Evolutionary conservation across 2,888 invertebrate species (phyloP).

Genomic region (Notodonta dromedarius): DNA sequence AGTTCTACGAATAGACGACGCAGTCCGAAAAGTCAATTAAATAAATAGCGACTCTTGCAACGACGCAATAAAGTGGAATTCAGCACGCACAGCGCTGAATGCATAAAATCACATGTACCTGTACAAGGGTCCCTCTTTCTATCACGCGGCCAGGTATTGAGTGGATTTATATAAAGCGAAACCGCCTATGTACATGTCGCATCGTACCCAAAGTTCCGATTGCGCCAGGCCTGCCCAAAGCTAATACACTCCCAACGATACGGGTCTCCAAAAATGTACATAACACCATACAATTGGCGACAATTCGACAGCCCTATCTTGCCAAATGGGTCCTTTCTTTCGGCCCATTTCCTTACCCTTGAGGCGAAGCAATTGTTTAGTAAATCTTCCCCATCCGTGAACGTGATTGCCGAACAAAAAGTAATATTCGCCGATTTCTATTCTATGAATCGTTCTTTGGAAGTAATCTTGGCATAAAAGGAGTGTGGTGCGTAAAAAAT

Average conservation of each 20-base stretch:
- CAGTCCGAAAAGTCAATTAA: no score
- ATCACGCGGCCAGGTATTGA: no score
- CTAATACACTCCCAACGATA: not conserved
- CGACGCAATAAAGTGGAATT: no score
- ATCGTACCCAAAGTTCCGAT: no score
- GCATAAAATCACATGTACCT: no score
- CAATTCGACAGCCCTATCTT: slow-evolving; percentile 16
- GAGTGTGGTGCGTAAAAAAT: not conserved
- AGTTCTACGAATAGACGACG: no score
- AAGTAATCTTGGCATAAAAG: not conserved
- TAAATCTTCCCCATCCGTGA: slow-evolving; percentile 24
- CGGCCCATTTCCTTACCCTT: slow-evolving; percentile 18
- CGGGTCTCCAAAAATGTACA: not conserved
- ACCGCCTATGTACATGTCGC: no score
- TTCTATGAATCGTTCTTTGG: slow-evolving; percentile 19
- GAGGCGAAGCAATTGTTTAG: slow-evolving; percentile 26
- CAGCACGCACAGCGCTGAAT: no score
- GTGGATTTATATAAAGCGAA: no score
- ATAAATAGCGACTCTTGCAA: no score
- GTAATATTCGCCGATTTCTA: slow-evolving; percentile 18
- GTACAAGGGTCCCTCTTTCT: no score
- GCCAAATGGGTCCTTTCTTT: slow-evolving; percentile 13
- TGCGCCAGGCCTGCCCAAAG: no score
- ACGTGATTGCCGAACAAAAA: slow-evolving; percentile 30
- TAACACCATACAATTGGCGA: not conserved